phyloP scores from a whole-genome alignment of 2,113 vertebrate species.

The Phrynosoma platyrhinos region DNA sequence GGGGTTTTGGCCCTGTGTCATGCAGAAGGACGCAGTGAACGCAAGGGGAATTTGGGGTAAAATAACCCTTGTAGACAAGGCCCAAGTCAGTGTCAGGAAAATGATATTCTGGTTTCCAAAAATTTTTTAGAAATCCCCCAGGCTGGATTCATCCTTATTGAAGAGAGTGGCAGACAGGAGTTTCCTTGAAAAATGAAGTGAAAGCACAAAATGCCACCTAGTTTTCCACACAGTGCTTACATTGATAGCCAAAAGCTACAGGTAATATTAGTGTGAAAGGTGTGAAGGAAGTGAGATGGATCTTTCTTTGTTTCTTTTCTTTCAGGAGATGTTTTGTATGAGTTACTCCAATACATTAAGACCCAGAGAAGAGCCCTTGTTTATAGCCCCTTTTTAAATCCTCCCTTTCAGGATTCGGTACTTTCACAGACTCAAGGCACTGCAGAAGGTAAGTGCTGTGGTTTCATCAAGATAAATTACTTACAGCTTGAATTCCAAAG shows the following conservation, averaged over 20 bases:
- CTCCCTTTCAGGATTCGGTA: slow-evolving; percentile 44
- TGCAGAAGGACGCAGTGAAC: too few species aligned
- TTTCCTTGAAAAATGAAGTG: neutral
- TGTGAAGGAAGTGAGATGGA: neutral
- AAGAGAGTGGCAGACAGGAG: neutral
- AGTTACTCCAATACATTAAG: slow-evolving; percentile 89
- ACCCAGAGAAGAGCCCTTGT: slow-evolving; percentile 81
- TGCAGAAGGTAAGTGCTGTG: slow-evolving; percentile 57
- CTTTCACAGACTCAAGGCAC: slow-evolving; percentile 14
- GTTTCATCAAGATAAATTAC: too few species aligned
- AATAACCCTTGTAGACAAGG: too few species aligned
- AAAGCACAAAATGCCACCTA: too few species aligned
- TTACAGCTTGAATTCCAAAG: too few species aligned
- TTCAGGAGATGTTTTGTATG: slow-evolving; percentile 92
- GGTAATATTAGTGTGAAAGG: neutral
- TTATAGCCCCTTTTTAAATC: slow-evolving; percentile 64
- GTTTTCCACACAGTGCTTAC: neutral
- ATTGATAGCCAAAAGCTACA: neutral
- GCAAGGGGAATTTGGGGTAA: too few species aligned
- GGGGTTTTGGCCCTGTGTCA: too few species aligned
- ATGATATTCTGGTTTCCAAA: neutral
- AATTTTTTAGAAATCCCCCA: neutral
- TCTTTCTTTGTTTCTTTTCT: neutral
- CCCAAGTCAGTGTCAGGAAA: neutral
- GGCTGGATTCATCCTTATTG: neutral